Evolutionary conservation across 92 coral and sea anemone species (phyloP).

Genomic region (Diadumene lineata): DNA sequence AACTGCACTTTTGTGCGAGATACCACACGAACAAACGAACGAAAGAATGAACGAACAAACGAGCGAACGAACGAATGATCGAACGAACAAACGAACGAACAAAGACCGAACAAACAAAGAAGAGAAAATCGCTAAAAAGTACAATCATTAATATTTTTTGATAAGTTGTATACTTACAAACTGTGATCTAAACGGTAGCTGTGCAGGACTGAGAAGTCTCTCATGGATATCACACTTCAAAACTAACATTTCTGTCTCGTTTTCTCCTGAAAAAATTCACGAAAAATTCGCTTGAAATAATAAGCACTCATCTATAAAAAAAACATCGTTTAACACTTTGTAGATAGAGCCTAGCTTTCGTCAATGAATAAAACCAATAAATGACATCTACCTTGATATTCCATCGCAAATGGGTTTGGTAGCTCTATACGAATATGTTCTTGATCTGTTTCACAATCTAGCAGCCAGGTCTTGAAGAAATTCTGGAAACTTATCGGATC

Average conservation of each 20-base stretch:
- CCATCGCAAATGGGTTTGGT: constrained; percentile 58
- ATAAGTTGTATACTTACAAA: constrained; percentile 64
- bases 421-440: constrained; percentile 75
- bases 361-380: no score
- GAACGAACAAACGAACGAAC: no score
- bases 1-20: no score
- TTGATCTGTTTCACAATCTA: constrained; percentile 87
- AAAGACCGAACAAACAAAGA: background rate
- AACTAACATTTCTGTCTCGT: constrained; percentile 33
- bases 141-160: no score
- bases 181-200: constrained; percentile 59
- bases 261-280: no score
- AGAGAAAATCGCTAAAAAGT: background rate
- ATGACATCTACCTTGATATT: constrained; percentile 25
- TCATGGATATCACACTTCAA: constrained; percentile 96
- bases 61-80: no score
- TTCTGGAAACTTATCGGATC: constrained; percentile 75
- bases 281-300: no score
- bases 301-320: no score
- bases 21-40: no score
- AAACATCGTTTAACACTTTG: no score
- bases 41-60: no score
- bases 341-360: no score
- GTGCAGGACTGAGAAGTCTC: constrained; percentile 71
- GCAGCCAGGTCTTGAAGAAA: constrained; percentile 88